These are phyloP conservation scores for Phymastichus coffea DNA, from an alignment of 1,140 invertebrate genomes.

Conservation along the genomic window DNA sequence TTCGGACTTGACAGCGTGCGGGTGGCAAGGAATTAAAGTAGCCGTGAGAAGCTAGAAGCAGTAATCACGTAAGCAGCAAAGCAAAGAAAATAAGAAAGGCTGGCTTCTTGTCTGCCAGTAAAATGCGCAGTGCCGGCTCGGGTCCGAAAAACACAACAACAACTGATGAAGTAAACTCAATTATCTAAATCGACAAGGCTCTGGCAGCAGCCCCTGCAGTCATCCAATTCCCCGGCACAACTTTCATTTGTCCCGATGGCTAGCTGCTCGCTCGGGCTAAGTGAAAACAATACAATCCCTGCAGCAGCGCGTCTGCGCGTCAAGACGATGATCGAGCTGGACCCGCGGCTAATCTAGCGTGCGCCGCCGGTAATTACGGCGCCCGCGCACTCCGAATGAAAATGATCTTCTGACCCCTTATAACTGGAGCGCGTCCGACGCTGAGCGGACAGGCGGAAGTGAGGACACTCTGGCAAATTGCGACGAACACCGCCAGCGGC, in stretches of 20 bases:
- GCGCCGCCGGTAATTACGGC: constrained; percentile 20
- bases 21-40: too few relatives aligned
- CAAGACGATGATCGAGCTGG: constrained; percentile 20
- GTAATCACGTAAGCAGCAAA: too few relatives aligned
- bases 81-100: neutral
- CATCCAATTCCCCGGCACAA: constrained; percentile 6
- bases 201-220: neutral
- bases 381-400: constrained; percentile 2
- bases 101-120: too few relatives aligned
- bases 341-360: constrained; percentile 23
- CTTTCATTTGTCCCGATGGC: constrained; percentile 12
- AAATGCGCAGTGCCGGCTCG: too few relatives aligned
- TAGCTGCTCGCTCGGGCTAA: constrained; percentile 11
- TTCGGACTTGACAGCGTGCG: too few relatives aligned
- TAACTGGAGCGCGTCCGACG: neutral
- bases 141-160: too few relatives aligned
- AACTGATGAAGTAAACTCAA: constrained; percentile 21
- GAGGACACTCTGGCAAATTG: constrained; percentile 23
- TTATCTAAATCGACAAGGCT: constrained; percentile 23
- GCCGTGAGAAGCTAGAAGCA: too few relatives aligned
- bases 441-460: neutral
- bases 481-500: neutral
- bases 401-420: constrained; percentile 22
- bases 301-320: too few relatives aligned
- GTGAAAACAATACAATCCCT: constrained; percentile 25